Evolutionary conservation across 1,140 invertebrate genomes (phyloP).

Genomic region (Drosophila paulistorum): DNA sequence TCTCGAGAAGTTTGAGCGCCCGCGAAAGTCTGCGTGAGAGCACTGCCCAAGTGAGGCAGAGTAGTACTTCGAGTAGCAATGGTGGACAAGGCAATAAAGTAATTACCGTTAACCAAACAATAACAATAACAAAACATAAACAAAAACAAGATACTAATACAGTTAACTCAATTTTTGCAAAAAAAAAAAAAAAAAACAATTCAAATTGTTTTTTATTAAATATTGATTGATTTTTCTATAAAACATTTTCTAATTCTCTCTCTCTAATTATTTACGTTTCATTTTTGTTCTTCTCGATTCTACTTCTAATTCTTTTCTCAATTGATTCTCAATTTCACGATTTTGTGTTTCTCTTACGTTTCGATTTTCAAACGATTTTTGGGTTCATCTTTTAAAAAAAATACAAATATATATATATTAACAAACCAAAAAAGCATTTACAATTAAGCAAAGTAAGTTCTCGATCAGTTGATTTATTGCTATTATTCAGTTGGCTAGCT

Average conservation of each 20-base stretch:
- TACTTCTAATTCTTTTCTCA: slow-evolving; percentile 4
- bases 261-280: slow-evolving; percentile 46
- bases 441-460: slow-evolving; percentile 80
- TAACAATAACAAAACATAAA: slow-evolving; percentile 21
- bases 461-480: slow-evolving; percentile 60
- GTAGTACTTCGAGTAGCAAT: slow-evolving; percentile 84
- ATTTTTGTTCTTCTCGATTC: slow-evolving; percentile 59
- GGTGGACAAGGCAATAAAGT: slow-evolving; percentile 87
- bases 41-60: slow-evolving; percentile 83
- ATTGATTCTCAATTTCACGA: slow-evolving; percentile 14
- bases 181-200: too few relatives aligned
- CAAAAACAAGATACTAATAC: slow-evolving; percentile 4
- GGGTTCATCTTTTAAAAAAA: background rate
- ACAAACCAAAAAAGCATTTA: slow-evolving; percentile 67
- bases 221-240: slow-evolving; percentile 38
- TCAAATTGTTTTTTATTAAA: slow-evolving; percentile 36
- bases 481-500: slow-evolving; percentile 47
- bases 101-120: slow-evolving; percentile 58
- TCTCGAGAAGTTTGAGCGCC: slow-evolving; percentile 88
- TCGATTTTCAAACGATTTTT: slow-evolving; percentile 24
- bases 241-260: slow-evolving; percentile 28
- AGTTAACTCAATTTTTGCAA: slow-evolving; percentile 4
- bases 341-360: slow-evolving; percentile 24
- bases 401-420: slow-evolving; percentile 22
- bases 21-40: slow-evolving; percentile 86